Evolutionary conservation across 2,888 invertebrate genomes (phyloP).

Genomic region (Galerucella calmariensis): DNA sequence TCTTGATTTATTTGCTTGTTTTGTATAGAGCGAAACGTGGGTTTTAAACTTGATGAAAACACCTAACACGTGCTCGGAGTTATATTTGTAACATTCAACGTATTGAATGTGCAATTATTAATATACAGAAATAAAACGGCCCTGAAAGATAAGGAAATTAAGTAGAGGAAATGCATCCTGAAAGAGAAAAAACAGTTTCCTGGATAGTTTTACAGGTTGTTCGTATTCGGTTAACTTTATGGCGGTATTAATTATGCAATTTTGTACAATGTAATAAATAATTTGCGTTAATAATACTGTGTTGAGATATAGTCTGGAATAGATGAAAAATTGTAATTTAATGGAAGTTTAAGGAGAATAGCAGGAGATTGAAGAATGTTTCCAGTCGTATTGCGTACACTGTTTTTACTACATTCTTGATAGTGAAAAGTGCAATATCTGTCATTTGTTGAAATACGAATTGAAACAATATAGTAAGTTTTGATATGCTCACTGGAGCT

Average conservation of each 20-base stretch:
- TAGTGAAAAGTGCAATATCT: no score
- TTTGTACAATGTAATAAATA: not conserved
- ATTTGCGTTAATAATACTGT: not conserved
- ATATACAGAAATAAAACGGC: not conserved
- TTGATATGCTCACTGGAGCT: no score
- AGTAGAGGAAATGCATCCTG: constrained; percentile 2
- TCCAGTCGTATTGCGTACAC: no score
- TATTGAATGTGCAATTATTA: constrained; percentile 3
- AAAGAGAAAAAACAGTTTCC: not conserved
- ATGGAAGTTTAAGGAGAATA: no score
- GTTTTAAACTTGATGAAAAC: not conserved
- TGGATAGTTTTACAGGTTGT: not conserved
- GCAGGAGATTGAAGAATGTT: no score
- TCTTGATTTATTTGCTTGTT: not conserved
- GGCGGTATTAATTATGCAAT: not conserved
- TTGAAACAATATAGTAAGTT: no score
- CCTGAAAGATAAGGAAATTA: constrained; percentile 4
- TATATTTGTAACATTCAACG: not conserved
- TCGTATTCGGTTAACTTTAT: not conserved
- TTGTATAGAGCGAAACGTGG: not conserved
- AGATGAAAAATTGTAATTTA: no score
- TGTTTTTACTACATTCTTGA: no score
- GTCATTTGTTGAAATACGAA: no score
- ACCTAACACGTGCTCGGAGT: not conserved
- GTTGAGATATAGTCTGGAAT: no score